Evolutionary conservation across 1,140 invertebrate genomes (phyloP).

Genomic region (Drosophila tsacasi): DNA sequence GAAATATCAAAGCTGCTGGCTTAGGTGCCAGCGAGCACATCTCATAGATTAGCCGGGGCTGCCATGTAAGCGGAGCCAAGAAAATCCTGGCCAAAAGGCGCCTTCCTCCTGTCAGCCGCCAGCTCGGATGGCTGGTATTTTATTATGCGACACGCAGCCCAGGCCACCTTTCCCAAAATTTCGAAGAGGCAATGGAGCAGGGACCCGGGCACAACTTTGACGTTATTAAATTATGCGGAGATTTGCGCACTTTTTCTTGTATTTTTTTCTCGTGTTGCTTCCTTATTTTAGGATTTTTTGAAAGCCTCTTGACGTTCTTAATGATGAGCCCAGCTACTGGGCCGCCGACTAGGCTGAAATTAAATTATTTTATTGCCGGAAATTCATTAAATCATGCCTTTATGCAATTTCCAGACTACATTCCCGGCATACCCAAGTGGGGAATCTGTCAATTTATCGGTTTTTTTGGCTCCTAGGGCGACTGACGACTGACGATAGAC

Average conservation of each 20-base stretch:
- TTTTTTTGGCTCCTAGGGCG: constrained; percentile 21
- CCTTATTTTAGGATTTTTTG: constrained; percentile 29
- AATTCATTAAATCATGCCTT: constrained; percentile 77
- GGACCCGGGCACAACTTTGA: constrained; percentile 50
- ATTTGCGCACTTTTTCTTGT: constrained; percentile 63
- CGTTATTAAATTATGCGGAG: constrained; percentile 81
- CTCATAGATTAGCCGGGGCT: constrained; percentile 67
- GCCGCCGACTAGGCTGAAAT: constrained; percentile 52
- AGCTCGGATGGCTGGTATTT: constrained; percentile 42
- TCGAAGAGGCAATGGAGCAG: constrained; percentile 28
- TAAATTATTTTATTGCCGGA: constrained; percentile 83
- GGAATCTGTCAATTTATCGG: constrained; percentile 41
- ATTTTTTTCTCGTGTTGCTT: constrained; percentile 10
- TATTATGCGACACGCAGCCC: constrained; percentile 73
- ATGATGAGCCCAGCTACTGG: constrained; percentile 63
- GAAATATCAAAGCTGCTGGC: constrained; percentile 71
- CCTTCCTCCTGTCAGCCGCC: constrained; percentile 35
- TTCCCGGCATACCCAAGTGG: constrained; percentile 58
- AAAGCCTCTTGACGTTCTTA: constrained; percentile 74
- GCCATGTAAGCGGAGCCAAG: constrained; percentile 49
- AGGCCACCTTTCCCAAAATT: constrained; percentile 44
- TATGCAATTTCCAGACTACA: constrained; percentile 66
- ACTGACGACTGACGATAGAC: constrained; percentile 10
- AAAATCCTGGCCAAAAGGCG: constrained; percentile 47
- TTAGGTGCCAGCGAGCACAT: constrained; percentile 63